Conservation (phyloP, 2,113 vertebrate species). For the Macquaria ambigua region DNA sequence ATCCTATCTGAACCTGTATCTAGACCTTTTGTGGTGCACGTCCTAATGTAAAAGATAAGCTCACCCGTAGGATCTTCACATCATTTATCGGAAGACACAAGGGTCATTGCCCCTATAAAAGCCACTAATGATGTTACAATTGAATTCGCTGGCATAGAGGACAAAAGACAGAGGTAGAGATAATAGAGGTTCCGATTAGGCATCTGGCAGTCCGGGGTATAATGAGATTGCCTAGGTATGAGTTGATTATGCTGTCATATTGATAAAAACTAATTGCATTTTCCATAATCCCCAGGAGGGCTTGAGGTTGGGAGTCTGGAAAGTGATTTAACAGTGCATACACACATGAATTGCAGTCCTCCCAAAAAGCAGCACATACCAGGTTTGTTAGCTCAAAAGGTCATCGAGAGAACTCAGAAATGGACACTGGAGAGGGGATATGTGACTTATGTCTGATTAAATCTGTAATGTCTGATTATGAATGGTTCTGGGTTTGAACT, state of each 20-base stretch:
- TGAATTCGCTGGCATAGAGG: constrained; percentile 64
- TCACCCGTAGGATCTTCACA: constrained; percentile 22
- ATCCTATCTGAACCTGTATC: constrained; percentile 32
- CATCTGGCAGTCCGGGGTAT: constrained; percentile 61
- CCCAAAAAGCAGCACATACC: not conserved
- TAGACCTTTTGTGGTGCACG: constrained; percentile 32
- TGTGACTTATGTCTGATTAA: constrained; percentile 9
- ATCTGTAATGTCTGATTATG: constrained; percentile 4
- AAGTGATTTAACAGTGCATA: constrained; percentile 33
- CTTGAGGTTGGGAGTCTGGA: constrained; percentile 47
- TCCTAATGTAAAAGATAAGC: constrained; percentile 52
- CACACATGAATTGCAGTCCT: not conserved
- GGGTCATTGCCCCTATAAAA: constrained; percentile 63
- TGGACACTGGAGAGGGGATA: constrained; percentile 5
- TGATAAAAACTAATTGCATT: constrained; percentile 76
- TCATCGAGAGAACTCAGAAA: not conserved
- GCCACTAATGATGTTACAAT: constrained; percentile 76
- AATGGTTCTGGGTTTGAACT: not conserved
- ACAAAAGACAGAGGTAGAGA: constrained; percentile 71
- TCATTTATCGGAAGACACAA: constrained; percentile 61
- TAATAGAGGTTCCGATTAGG: constrained; percentile 71
- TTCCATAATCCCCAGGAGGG: constrained; percentile 67
- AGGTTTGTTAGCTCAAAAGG: constrained; percentile 19
- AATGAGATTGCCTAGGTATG: constrained; percentile 74
- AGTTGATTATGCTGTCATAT: constrained; percentile 76